These are phyloP conservation scores for Telmatochromis brichardi DNA, from an alignment of 2,113 vertebrate species.

Conservation along the genomic window DNA sequence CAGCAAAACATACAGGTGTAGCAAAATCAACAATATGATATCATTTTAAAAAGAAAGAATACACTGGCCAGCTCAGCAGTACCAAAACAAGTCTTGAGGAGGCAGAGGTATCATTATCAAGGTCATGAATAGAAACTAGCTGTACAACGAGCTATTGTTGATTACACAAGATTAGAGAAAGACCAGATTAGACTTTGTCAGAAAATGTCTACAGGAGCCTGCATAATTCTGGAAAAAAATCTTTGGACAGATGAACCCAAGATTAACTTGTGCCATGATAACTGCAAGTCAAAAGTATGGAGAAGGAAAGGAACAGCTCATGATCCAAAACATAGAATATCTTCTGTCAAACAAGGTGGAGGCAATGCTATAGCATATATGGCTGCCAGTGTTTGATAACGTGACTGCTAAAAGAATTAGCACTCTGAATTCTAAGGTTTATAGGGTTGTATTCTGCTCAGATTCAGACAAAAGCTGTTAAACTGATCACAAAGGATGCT, in stretches of 20 bases:
- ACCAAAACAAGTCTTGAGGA: neutral
- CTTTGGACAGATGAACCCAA: neutral
- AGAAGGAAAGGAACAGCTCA: neutral
- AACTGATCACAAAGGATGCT: neutral
- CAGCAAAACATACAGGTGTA: neutral
- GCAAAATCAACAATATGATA: neutral
- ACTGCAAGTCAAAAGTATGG: neutral
- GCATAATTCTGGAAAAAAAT: neutral
- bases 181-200: neutral
- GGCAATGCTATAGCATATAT: neutral
- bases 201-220: neutral
- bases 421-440: neutral
- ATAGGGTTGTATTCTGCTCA: neutral
- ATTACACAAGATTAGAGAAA: neutral
- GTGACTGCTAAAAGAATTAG: neutral
- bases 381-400: neutral
- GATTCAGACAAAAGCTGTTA: neutral
- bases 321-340: neutral
- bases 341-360: neutral
- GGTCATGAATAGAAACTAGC: neutral
- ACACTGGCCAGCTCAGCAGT: neutral
- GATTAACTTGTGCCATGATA: neutral
- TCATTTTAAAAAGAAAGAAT: neutral
- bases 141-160: neutral
- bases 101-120: neutral